Percentiles rank a stretch among this genome's conserved stretches.
These are phyloP conservation scores for human DNA, from an alignment of 2,113 vertebrate genomes.

Conservation along the genomic window GRCh38 chr5:22056001-22056500, in stretches of 20 bases:
- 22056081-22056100: not conserved
- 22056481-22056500: not conserved
- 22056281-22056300: not conserved
- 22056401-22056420: not conserved
- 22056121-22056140: not conserved
- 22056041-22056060: not conserved
- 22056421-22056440: not conserved
- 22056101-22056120: not conserved
- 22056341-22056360: not conserved
- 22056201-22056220: not conserved
- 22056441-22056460: not conserved
- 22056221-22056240: not conserved
- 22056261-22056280: not conserved
- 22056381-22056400: not conserved
- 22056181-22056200: not conserved
- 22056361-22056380: not conserved
- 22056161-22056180: not conserved
- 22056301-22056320: not conserved
- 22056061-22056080: not conserved
- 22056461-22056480: accelerated
- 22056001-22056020: not conserved
- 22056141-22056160: not conserved
- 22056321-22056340: not conserved
- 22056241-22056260: not conserved
- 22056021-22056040: not conserved